A percentile compares a stretch with the other conserved stretches of the same genome.
Evolutionary conservation across 23 tunicate species (phyloP).

Genomic region (Trididemnum clinides): DNA sequence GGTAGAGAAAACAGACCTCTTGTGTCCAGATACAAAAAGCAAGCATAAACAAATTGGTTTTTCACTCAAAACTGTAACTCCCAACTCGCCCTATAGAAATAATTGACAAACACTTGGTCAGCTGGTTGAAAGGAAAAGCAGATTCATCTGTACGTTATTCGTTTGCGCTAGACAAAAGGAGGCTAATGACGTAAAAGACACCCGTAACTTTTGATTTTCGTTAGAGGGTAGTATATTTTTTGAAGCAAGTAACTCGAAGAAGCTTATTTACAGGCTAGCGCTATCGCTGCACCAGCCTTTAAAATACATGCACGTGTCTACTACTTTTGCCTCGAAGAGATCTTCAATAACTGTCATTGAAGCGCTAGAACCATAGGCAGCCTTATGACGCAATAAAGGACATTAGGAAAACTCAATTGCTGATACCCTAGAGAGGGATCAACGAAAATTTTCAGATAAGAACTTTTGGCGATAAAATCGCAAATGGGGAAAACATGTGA

Average conservation of each 20-base stretch:
- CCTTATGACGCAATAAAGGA: too few species aligned
- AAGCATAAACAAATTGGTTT: conserved; percentile 9
- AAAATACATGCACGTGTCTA: too few species aligned
- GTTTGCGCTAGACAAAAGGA: conserved; percentile 16
- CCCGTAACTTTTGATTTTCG: conserved; percentile 39
- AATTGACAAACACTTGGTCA: neutral
- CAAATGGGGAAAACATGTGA: neutral
- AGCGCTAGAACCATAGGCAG: too few species aligned
- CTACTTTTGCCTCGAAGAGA: too few species aligned
- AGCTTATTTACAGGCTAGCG: too few species aligned
- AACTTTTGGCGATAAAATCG: conserved; percentile 28
- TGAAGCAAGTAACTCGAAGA: too few species aligned
- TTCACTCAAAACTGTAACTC: conserved; percentile 37
- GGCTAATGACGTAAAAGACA: too few species aligned
- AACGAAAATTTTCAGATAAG: conserved; percentile 22
- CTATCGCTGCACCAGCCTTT: too few species aligned
- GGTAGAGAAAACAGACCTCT: conserved; percentile 31
- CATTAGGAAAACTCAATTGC: too few species aligned
- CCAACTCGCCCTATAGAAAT: neutral
- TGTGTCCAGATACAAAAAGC: conserved; percentile 25
- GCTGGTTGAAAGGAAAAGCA: conserved; percentile 12
- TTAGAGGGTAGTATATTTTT: conserved; percentile 23
- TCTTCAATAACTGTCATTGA: too few species aligned
- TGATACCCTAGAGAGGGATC: too few species aligned
- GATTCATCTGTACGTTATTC: conserved; percentile 10